Evolutionary conservation across 2,888 invertebrate genomes (phyloP), one percentile per base, ranked within the genome.

Genomic region (Geotrupes spiniger): DNA sequence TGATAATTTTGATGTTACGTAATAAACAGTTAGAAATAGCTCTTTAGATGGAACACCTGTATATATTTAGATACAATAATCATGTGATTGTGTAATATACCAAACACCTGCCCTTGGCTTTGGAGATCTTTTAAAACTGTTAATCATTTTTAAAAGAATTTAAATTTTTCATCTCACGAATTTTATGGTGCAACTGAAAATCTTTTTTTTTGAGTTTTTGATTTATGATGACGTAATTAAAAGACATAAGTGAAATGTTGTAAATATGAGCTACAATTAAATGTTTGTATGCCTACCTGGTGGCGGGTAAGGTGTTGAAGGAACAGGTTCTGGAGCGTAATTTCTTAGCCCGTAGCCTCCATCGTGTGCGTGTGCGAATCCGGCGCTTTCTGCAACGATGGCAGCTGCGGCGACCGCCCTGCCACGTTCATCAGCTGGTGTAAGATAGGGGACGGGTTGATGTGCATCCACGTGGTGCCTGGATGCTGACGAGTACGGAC

Each of bases 281-380:
- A 43, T 17, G 12, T 15, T 29, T 28, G 15, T 36, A 26, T 42
- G 31, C 48, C 57, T 81, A 82, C 89, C 87, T 81, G 88, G 84
- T 66, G 88, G 85, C 66, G 87, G 85, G 65, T 88, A 89, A 31
- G 88, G 86, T 50, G 84, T 85, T 63, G 85, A 83, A 62, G 84
- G 83, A 57, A 86, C 86, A 36, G 83, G 81, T 70, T 86, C 87
- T 2, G 84, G 83, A 43, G 76, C 78, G 71, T 89, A 89, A 74
- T 85, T 87, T 65, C 88, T 79, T 46, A 88, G 79, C 43, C 84
- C 83, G 68, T 88, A 88, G 46, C 85, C 81, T 45, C 71, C 69
- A 55, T 72, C 72, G 61, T 72, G 71, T 59, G 87, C 86, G 72
- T 88, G 87, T 28, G 84, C 79, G 72, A 87, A 87, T 53, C 82